phyloP scores from a whole-genome alignment of 2,888 invertebrate species.

The Hanleya hanleyi region DNA sequence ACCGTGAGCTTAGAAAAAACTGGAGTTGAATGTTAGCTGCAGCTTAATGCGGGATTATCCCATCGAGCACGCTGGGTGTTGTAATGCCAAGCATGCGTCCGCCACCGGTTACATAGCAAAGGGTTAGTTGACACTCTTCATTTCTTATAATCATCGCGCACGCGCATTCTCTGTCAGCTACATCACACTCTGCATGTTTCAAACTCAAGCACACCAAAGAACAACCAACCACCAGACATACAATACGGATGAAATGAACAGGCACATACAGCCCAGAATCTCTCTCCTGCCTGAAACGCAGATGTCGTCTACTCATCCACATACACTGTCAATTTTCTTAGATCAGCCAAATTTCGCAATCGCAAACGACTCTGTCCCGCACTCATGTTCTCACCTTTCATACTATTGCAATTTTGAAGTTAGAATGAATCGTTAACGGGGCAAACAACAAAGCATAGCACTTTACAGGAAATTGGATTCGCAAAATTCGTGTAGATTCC shows the following conservation, averaged over 20 bases:
- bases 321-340: no score
- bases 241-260: no score
- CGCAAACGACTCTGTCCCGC: not conserved
- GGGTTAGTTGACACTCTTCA: not conserved
- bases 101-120: not conserved
- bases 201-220: no score
- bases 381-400: not conserved
- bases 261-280: no score
- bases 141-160: no score
- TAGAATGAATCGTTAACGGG: not conserved
- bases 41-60: not conserved
- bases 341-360: no score
- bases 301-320: no score
- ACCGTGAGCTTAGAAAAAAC: no score
- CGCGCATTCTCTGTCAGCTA: no score
- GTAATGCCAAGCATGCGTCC: not conserved
- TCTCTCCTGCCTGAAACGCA: no score
- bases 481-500: not conserved
- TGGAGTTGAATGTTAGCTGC: not conserved
- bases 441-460: not conserved
- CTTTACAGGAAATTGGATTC: not conserved
- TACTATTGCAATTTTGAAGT: not conserved
- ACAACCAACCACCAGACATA: no score
- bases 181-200: no score
- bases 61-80: not conserved